These are phyloP conservation scores for Caenorhabditis afra DNA, from an alignment of 2,888 invertebrate species.

Conservation along the genomic window DNA sequence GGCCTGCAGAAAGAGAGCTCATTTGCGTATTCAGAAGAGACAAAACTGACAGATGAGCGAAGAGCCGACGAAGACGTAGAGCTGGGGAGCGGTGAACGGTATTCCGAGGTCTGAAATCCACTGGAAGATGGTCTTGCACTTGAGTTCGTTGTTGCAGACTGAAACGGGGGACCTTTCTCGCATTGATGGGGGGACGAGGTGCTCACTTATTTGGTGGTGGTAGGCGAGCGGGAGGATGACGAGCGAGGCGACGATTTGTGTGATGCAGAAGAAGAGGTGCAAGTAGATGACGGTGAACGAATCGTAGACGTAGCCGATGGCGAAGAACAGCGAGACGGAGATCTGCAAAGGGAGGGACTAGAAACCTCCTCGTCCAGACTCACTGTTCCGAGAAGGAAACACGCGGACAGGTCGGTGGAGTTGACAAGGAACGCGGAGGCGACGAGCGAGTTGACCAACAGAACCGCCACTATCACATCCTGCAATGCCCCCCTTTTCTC, in stretches of 20 bases:
- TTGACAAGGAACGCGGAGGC: not conserved
- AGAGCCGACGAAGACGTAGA: not conserved
- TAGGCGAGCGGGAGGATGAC: not conserved
- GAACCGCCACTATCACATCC: conserved; percentile 2
- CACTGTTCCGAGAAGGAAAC: conserved; percentile 25
- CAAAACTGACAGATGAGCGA: conserved; percentile 5
- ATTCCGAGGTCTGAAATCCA: conserved; percentile 3
- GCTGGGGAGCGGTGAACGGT: not conserved
- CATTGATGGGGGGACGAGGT: not conserved
- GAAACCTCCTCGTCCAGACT: conserved; percentile 8
- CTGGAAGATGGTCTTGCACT: conserved; percentile 10
- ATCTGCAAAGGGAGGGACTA: conserved; percentile 7
- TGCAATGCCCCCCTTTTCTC: not conserved
- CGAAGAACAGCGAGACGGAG: conserved; percentile 7
- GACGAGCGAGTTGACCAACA: conserved; percentile 1
- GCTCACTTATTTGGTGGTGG: conserved; percentile 3
- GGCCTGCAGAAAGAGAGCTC: conserved; percentile 17
- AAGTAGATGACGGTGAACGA: conserved; percentile 13
- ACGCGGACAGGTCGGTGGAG: conserved; percentile 5
- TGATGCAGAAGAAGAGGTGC: conserved; percentile 17
- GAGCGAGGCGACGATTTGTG: not conserved
- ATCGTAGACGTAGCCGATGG: conserved; percentile 17
- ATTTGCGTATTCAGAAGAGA: not conserved
- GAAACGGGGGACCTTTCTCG: not conserved
- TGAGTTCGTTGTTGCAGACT: conserved; percentile 18